Base-by-base conservation (phyloP, 2,797 vertebrate species). In the Ataeniobius toweri region DNA sequence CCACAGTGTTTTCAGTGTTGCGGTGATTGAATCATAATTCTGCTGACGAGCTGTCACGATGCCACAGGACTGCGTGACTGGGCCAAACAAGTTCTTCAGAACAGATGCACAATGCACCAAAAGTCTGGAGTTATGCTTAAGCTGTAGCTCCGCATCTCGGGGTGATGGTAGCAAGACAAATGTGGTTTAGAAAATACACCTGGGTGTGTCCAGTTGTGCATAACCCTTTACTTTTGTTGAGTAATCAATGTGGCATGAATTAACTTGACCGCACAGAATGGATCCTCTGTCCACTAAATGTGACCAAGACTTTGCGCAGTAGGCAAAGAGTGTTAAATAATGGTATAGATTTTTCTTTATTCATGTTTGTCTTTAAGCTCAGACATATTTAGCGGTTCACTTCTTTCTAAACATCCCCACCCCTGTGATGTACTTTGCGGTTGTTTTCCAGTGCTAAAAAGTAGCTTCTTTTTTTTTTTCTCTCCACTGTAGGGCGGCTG, bases 401-500 rank as follows among this genome's bases (percentile, higher is more conserved):
- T 82, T 79, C 73, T 76, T 75, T 72, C 51, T 31, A 59, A 87
- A 76, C 79, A 68, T 81, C 71, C 74, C 86, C 78, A n/a, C 73
- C 81, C 76, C 80, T 13, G 1, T 88, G 86, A 88, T 56, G 48
- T 84, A 63, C 73, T 39, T 78, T 48, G 26, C 24, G 81, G 84
- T 82, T 88, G 77, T 88, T 90, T 85, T 86, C 85, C 67, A 53
- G n/a, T 53, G 48, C 77, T 89, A 26, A 85, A 78, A 75, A 73
- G 7, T 69, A 51, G 28, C 14, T 61, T 61, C 31, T 53, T 70
- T 51, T 73, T 48, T 74, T 74, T 89, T 87, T 82, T 75, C 84
- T 72, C 91, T 94, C 18, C 18, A 31, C 31, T 31, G 31, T 31
- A 99, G 98, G 98, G 98, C 69, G 98, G 98, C 88, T 99, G 96